Conservation (phyloP, 1,140 invertebrate genomes). For the Oedothorax gibbosus region DNA sequence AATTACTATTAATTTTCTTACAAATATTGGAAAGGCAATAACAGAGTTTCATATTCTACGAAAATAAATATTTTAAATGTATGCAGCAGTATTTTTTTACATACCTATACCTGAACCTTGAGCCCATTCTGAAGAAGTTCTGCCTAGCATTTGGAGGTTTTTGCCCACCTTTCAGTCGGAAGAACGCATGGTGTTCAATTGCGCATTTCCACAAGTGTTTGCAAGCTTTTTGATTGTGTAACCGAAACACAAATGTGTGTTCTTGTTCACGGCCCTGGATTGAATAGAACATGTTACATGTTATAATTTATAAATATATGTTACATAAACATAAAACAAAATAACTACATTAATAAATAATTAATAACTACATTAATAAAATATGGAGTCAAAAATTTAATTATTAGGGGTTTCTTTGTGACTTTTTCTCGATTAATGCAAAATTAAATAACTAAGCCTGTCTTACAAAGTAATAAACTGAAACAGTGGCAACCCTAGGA, state of each 20-base stretch:
- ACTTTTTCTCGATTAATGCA: too few relatives aligned
- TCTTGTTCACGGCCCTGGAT: slow-evolving; percentile 83
- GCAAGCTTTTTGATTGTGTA: slow-evolving; percentile 79
- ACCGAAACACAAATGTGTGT: slow-evolving; percentile 89
- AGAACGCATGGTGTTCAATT: slow-evolving; percentile 98
- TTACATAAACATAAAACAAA: background rate
- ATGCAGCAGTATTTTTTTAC: background rate
- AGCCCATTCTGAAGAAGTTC: slow-evolving; percentile 72
- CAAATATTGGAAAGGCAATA: too few relatives aligned
- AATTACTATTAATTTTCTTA: background rate
- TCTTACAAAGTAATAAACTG: too few relatives aligned
- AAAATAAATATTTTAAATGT: background rate
- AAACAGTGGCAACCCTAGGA: too few relatives aligned
- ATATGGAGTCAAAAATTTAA: too few relatives aligned
- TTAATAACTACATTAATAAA: background rate
- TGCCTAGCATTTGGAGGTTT: slow-evolving; percentile 63
- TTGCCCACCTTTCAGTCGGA: slow-evolving; percentile 77
- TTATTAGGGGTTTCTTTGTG: too few relatives aligned
- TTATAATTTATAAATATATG: background rate
- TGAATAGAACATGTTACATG: background rate
- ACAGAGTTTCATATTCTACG: background rate
- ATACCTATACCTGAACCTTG: slow-evolving; percentile 70
- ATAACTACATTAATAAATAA: background rate
- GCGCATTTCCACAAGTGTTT: slow-evolving; percentile 99
- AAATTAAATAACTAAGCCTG: too few relatives aligned